Evolutionary conservation across 2,113 vertebrate genomes (phyloP).

Genomic region (Varanus komodoensis): DNA sequence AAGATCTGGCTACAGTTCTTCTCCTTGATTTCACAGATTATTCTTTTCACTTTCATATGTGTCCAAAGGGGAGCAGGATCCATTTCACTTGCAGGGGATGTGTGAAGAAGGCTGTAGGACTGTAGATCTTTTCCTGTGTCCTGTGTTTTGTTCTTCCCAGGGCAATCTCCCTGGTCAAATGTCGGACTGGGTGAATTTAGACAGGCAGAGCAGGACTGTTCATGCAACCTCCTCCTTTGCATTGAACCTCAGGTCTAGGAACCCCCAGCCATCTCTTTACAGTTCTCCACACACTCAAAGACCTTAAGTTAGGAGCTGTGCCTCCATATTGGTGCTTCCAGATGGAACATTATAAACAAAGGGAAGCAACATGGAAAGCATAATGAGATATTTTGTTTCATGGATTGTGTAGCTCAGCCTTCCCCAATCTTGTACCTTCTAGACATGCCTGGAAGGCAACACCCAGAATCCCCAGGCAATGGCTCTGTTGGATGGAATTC

Average conservation of each 20-base stretch:
- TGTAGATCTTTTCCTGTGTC: neutral
- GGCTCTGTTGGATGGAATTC: too few species aligned
- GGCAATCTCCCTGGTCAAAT: neutral
- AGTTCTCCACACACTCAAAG: too few species aligned
- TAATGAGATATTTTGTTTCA: neutral
- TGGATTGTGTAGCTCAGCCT: too few species aligned
- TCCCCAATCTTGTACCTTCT: too few species aligned
- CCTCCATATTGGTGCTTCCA: neutral
- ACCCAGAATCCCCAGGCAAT: too few species aligned
- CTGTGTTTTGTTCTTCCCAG: neutral
- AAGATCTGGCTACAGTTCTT: neutral
- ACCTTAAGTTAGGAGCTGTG: neutral
- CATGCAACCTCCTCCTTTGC: too few species aligned
- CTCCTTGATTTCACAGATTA: too few species aligned
- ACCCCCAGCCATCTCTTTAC: too few species aligned
- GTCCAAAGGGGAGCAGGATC: neutral
- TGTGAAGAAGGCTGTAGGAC: too few species aligned
- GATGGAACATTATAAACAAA: neutral
- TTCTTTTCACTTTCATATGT: neutral
- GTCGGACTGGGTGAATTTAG: neutral
- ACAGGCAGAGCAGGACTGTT: neutral
- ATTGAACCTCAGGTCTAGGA: too few species aligned
- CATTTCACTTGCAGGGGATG: neutral
- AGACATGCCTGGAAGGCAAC: too few species aligned
- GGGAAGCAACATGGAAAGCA: neutral